Percentiles rank a stretch among this genome's conserved stretches.
Evolutionary conservation across 2,797 vertebrate genomes (phyloP).

Genomic region (Rhinichthys osculus): DNA sequence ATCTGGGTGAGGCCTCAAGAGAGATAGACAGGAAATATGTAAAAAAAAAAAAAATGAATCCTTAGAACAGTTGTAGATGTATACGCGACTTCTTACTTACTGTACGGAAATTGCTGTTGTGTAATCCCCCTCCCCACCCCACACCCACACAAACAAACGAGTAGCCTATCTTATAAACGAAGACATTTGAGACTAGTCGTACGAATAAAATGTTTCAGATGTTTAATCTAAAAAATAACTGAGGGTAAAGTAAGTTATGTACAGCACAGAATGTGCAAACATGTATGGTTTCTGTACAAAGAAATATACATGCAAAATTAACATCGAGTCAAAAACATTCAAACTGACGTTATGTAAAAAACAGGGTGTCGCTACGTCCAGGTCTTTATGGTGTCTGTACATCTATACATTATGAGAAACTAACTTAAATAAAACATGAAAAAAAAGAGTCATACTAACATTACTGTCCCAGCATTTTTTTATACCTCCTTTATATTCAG

Average conservation of each 20-base stretch:
- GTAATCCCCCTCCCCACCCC: too few species aligned
- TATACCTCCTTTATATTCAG: constrained; percentile 15
- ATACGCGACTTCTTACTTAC: background rate
- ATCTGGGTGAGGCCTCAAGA: background rate
- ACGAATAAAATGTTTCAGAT: constrained; percentile 82
- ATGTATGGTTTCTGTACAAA: constrained; percentile 94
- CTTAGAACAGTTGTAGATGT: background rate
- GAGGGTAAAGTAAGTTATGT: constrained; percentile 97
- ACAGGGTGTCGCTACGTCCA: constrained; percentile 84
- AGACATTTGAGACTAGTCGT: constrained; percentile 23
- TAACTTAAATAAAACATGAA: constrained; percentile 35
- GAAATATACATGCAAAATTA: constrained; percentile 98
- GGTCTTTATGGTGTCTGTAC: constrained; percentile 80
- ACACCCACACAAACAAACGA: too few species aligned
- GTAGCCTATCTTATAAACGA: background rate
- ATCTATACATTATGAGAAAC: constrained; percentile 77
- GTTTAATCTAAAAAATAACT: constrained; percentile 98
- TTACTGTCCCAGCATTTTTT: constrained; percentile 21
- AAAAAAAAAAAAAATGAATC: background rate
- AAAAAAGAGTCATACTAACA: constrained; percentile 20
- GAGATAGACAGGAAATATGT: constrained; percentile 18
- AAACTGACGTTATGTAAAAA: constrained; percentile 82
- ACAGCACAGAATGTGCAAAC: constrained; percentile 97
- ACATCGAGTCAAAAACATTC: constrained; percentile 79
- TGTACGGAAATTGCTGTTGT: background rate